Evolutionary conservation across 2,113 vertebrate species (phyloP).

Genomic region (Urocitellus parryii): DNA sequence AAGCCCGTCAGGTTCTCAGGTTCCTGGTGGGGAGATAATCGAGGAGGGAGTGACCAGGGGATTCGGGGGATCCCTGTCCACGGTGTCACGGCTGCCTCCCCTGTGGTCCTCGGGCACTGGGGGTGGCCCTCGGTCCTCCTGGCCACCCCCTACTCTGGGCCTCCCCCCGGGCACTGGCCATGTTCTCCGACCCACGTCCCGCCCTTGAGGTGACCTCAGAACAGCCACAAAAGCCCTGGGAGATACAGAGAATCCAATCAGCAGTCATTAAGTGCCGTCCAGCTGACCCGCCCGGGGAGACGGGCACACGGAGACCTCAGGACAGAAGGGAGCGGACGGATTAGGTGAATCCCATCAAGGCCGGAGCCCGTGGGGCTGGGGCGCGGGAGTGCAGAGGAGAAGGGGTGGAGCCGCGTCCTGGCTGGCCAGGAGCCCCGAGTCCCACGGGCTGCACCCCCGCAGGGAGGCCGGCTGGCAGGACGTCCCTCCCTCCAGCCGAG

Average conservation of each 20-base stretch:
- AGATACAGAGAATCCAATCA: constrained; percentile 56
- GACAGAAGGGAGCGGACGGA: not conserved
- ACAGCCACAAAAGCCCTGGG: not conserved
- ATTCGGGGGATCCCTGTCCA: not conserved
- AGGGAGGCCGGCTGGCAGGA: not conserved
- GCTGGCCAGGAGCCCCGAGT: not conserved
- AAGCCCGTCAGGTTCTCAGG: not conserved
- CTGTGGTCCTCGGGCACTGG: accelerated
- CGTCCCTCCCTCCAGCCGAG: no score
- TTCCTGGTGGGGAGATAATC: not conserved
- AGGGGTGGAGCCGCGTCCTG: accelerated
- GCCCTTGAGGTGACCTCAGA: constrained; percentile 64
- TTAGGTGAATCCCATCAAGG: constrained; percentile 32
- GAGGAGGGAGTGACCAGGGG: not conserved
- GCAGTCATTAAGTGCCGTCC: constrained; percentile 11
- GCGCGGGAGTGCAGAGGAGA: not conserved
- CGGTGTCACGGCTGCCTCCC: not conserved
- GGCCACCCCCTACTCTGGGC: not conserved
- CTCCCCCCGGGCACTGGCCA: not conserved
- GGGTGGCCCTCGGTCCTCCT: accelerated
- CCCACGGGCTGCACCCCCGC: not conserved
- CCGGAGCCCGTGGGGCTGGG: not conserved
- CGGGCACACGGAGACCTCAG: not conserved
- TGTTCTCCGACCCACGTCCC: not conserved
- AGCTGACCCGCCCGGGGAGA: accelerated